A percentile compares a stretch with the other conserved stretches of the same genome.
Conservation (phyloP, 2,113 vertebrate genomes). For the Poecilia latipinna region DNA sequence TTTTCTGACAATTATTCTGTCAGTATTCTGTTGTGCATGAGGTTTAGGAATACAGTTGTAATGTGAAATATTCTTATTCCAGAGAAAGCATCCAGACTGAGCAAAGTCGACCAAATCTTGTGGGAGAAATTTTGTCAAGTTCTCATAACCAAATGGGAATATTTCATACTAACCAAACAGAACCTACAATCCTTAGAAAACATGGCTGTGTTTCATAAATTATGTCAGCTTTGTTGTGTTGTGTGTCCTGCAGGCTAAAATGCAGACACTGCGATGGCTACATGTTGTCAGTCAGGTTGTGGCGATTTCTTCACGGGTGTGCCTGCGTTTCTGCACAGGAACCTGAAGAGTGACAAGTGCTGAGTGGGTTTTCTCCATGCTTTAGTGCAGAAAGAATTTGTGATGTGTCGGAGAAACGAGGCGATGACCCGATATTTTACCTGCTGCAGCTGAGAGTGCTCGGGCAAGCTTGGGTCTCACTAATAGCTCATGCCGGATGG, state of each 20-base stretch:
- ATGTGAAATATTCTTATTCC: background rate
- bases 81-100: too few species aligned
- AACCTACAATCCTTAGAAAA: too few species aligned
- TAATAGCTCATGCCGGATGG: conserved; percentile 25
- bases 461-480: background rate
- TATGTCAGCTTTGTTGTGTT: background rate
- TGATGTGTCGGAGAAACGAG: background rate
- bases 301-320: conserved; percentile 35
- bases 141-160: too few species aligned
- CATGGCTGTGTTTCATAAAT: too few species aligned
- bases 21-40: background rate
- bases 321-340: conserved; percentile 12
- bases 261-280: background rate
- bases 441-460: conserved; percentile 8
- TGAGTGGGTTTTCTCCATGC: background rate
- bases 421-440: conserved; percentile 16
- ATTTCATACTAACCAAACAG: background rate
- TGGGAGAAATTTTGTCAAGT: too few species aligned
- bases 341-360: conserved; percentile 6
- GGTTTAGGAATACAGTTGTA: background rate
- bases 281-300: background rate
- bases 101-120: too few species aligned
- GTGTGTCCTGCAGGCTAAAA: background rate
- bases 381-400: conserved; percentile 11
- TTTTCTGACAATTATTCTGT: background rate